These are phyloP conservation scores for Heloderma charlesbogerti DNA, from an alignment of 2,113 vertebrate species.

Conservation along the genomic window DNA sequence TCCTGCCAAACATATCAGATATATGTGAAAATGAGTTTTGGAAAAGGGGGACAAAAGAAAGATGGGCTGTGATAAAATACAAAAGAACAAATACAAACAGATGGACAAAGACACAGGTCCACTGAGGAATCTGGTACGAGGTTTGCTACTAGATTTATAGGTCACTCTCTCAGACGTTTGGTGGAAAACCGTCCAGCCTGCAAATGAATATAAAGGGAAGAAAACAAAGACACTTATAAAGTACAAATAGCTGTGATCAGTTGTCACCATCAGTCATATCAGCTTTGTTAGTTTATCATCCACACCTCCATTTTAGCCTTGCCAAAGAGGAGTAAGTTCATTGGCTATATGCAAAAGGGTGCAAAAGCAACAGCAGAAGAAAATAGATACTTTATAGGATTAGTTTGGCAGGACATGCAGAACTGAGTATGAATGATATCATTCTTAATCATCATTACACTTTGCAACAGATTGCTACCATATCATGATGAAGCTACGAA, in stretches of 20 bases:
- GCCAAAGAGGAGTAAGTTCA: constrained; percentile 78
- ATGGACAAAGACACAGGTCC: constrained; percentile 99
- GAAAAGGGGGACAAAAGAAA: constrained; percentile 79
- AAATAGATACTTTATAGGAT: constrained; percentile 73
- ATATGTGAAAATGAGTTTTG: constrained; percentile 78
- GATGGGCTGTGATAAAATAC: constrained; percentile 85
- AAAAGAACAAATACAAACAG: constrained; percentile 99
- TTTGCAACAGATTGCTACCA: background rate
- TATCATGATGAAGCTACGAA: background rate
- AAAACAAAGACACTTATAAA: constrained; percentile 91
- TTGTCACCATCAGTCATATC: constrained; percentile 82
- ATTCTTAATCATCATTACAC: constrained; percentile 63
- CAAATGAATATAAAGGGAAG: constrained; percentile 92
- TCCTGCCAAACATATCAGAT: constrained; percentile 84
- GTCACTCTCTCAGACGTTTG: constrained; percentile 97
- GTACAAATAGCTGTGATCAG: constrained; percentile 79
- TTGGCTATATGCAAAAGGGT: constrained; percentile 76
- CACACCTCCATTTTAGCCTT: constrained; percentile 79
- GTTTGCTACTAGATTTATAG: constrained; percentile 99
- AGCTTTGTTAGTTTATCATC: constrained; percentile 81
- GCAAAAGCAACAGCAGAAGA: constrained; percentile 68
- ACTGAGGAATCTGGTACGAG: constrained; percentile 99
- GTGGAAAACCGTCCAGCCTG: constrained; percentile 99
- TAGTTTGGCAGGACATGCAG: constrained; percentile 74
- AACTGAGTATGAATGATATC: constrained; percentile 66